phyloP scores from a whole-genome alignment of 2,113 vertebrate species.

The Coptodon rendalli region DNA sequence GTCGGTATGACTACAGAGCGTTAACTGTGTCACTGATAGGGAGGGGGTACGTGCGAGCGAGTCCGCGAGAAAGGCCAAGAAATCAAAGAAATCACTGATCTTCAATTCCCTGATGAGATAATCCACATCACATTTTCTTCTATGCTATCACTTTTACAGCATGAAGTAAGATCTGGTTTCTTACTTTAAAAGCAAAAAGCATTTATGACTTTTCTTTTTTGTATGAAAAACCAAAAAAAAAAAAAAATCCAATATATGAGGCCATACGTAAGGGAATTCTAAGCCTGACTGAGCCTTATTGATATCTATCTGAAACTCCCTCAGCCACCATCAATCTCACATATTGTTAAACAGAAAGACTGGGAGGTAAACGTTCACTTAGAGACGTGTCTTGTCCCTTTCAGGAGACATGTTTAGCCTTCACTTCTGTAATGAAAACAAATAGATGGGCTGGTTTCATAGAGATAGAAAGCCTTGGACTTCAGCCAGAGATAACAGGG shows the following conservation, averaged over 20 bases:
- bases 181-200: not conserved
- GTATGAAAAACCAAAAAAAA: not conserved
- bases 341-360: slow-evolving; percentile 15
- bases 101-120: slow-evolving; percentile 36
- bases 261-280: not conserved
- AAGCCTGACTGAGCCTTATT: not conserved
- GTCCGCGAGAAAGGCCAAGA: slow-evolving; percentile 13
- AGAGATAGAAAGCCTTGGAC: slow-evolving; percentile 24
- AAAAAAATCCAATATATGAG: slow-evolving; percentile 16
- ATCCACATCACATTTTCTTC: slow-evolving; percentile 29
- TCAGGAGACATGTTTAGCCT: slow-evolving; percentile 41
- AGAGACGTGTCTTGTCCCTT: slow-evolving; percentile 27
- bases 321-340: not conserved
- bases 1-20: slow-evolving; percentile 11
- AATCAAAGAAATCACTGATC: slow-evolving; percentile 43
- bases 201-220: not conserved
- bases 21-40: slow-evolving; percentile 24
- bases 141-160: slow-evolving; percentile 16
- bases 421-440: slow-evolving; percentile 64
- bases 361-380: slow-evolving; percentile 7
- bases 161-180: not conserved
- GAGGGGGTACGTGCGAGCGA: not conserved
- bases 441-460: slow-evolving; percentile 48
- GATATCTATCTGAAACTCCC: slow-evolving; percentile 11
- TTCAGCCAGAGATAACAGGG: slow-evolving; percentile 37